A percentile compares a stretch with the other conserved stretches of the same genome.
Conservation (phyloP, 2,113 vertebrate species). For the Osmerus mordax region DNA sequence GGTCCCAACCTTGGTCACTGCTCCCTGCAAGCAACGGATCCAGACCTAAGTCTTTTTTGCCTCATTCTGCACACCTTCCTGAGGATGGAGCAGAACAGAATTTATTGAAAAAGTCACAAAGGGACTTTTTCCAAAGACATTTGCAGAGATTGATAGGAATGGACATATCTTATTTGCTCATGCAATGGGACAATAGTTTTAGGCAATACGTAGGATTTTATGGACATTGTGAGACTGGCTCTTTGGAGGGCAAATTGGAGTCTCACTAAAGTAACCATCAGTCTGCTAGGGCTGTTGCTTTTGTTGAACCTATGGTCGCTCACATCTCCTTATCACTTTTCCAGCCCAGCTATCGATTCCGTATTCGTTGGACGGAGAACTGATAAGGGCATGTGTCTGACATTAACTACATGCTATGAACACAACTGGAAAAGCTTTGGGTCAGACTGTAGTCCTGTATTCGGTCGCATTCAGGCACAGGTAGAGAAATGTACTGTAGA, state of each 20-base stretch:
- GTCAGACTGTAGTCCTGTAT: too few relatives aligned
- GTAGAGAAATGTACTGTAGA: too few relatives aligned
- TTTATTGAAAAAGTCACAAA: slow-evolving; percentile 11
- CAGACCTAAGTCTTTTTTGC: slow-evolving; percentile 21
- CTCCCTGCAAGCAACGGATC: neutral
- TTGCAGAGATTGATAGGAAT: neutral
- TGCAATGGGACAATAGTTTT: slow-evolving; percentile 5
- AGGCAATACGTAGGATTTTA: neutral
- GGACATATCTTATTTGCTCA: slow-evolving; percentile 18
- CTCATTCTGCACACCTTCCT: neutral
- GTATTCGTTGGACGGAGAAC: slow-evolving; percentile 98
- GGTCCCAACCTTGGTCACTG: slow-evolving; percentile 24
- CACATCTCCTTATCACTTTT: slow-evolving; percentile 98
- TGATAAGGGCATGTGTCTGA: slow-evolving; percentile 95
- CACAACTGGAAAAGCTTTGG: slow-evolving; percentile 1
- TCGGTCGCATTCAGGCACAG: too few relatives aligned
- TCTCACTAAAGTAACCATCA: neutral
- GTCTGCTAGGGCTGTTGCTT: slow-evolving; percentile 10
- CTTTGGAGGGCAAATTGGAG: neutral
- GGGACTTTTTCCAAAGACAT: slow-evolving; percentile 9
- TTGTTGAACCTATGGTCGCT: slow-evolving; percentile 63
- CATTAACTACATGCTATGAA: slow-evolving; percentile 63
- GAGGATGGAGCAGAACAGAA: slow-evolving; percentile 6
- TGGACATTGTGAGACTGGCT: neutral
- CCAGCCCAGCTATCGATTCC: slow-evolving; percentile 91